Percentiles rank a stretch among this genome's conserved stretches.
Evolutionary conservation across 2,797 vertebrate species (phyloP).

Genomic region (Orestias chungarensis): DNA sequence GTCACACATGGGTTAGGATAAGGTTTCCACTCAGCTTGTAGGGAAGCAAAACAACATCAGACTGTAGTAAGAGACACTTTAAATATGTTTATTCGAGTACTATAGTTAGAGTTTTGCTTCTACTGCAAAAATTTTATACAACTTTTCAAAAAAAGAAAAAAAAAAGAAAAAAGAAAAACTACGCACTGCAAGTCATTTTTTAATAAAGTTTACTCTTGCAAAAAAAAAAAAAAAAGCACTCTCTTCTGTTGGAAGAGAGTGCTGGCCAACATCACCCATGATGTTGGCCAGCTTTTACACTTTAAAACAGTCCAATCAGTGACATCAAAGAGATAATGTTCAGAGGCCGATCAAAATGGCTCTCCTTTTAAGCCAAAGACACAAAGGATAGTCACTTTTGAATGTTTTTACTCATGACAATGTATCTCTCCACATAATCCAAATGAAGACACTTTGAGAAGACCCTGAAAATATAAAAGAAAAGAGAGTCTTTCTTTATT

Average conservation of each 20-base stretch:
- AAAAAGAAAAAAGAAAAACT: constrained; percentile 52
- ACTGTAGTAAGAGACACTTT: not conserved
- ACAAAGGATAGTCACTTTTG: constrained; percentile 41
- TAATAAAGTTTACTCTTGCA: constrained; percentile 45
- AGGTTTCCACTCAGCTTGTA: constrained; percentile 44
- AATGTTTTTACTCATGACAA: constrained; percentile 22
- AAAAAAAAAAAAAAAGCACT: too few species aligned
- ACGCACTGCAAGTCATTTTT: constrained; percentile 59
- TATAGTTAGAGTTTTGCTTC: constrained; percentile 55
- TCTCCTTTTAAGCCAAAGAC: constrained; percentile 47
- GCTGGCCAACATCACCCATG: constrained; percentile 46
- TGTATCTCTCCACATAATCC: constrained; percentile 22
- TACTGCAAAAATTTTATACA: constrained; percentile 29
- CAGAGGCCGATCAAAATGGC: constrained; percentile 53
- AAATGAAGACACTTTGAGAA: constrained; percentile 35
- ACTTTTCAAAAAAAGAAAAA: constrained; percentile 48
- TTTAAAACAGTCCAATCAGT: constrained; percentile 77
- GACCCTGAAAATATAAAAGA: constrained; percentile 41
- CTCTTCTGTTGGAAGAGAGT: constrained; percentile 55
- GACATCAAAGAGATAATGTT: constrained; percentile 66
- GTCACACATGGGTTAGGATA: constrained; percentile 35
- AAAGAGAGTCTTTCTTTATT: constrained; percentile 19
- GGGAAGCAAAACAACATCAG: constrained; percentile 30
- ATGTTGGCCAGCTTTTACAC: constrained; percentile 73
- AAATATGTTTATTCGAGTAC: too few species aligned